Percentiles rank a stretch among this genome's conserved stretches.
Conservation (phyloP, 2,113 vertebrate genomes). For the Sigmodon hispidus region DNA sequence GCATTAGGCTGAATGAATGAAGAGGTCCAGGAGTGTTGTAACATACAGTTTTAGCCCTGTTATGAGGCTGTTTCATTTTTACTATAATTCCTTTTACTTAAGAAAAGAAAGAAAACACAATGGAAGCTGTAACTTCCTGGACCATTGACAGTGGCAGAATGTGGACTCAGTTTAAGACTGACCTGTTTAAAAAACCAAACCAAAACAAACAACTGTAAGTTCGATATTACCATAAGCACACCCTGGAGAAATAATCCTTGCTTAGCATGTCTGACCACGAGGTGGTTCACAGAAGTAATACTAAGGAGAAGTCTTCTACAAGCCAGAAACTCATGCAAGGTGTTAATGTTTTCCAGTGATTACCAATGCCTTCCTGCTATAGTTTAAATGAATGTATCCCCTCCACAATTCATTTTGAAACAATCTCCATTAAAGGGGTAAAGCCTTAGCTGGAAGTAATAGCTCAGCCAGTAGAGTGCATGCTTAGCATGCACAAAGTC, state of each 20-base stretch:
- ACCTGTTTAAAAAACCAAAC: background rate
- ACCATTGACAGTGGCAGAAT: background rate
- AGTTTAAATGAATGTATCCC: background rate
- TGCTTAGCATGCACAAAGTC: background rate
- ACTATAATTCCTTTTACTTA: background rate
- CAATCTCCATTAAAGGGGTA: background rate
- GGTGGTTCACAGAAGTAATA: background rate
- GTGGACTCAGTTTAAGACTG: background rate
- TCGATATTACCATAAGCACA: fast-evolving
- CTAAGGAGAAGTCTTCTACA: background rate
- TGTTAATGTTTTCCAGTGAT: background rate
- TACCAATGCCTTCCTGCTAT: background rate
- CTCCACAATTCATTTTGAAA: background rate
- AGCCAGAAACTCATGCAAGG: background rate
- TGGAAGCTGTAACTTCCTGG: background rate
- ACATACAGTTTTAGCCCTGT: background rate
- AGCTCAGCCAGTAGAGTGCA: background rate
- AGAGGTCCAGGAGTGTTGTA: background rate
- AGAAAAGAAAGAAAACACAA: background rate
- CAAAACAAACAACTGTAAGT: fast-evolving
- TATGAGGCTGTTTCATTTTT: background rate
- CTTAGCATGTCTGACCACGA: fast-evolving
- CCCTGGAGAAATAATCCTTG: background rate
- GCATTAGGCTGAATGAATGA: background rate
- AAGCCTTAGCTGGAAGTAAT: background rate